phyloP scores from a whole-genome alignment of 2,888 invertebrate species.

The Ochropleura plecta region DNA sequence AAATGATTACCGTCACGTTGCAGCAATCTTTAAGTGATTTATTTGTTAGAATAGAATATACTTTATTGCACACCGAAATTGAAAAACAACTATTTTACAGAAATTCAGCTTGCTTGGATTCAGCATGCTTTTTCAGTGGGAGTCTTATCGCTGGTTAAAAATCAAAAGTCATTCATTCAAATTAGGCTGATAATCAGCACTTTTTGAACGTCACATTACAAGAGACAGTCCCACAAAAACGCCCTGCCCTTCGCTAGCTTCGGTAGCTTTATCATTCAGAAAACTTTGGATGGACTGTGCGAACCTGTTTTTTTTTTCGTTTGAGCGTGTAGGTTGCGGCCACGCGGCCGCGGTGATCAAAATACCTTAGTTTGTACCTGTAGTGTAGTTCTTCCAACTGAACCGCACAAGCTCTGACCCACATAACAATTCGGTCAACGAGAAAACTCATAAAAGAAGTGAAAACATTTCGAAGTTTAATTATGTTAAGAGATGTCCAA shows the following conservation, averaged over 20 bases:
- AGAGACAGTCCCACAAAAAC: too few species aligned
- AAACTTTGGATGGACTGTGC: too few species aligned
- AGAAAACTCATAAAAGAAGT: conserved; percentile 21
- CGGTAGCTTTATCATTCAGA: too few species aligned
- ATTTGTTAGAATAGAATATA: background rate
- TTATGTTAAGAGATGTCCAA: conserved; percentile 12
- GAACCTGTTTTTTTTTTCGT: background rate
- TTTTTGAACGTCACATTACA: too few species aligned
- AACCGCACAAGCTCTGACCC: conserved; percentile 21
- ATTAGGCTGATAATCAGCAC: too few species aligned
- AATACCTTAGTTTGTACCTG: background rate
- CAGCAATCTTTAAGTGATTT: background rate
- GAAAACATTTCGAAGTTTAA: conserved; percentile 25
- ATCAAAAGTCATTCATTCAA: too few species aligned
- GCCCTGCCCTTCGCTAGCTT: too few species aligned
- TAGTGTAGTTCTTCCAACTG: background rate
- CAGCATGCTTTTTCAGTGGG: too few species aligned
- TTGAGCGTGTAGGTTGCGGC: background rate
- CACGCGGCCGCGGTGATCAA: background rate
- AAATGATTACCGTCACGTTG: background rate
- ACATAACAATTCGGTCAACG: conserved; percentile 30
- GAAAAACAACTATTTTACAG: too few species aligned
- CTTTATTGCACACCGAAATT: too few species aligned
- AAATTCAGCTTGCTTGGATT: too few species aligned
- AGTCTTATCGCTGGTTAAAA: too few species aligned